These are phyloP conservation scores for Zaprionus camerounensis DNA, from an alignment of 1,140 invertebrate species.

Conservation along the genomic window DNA sequence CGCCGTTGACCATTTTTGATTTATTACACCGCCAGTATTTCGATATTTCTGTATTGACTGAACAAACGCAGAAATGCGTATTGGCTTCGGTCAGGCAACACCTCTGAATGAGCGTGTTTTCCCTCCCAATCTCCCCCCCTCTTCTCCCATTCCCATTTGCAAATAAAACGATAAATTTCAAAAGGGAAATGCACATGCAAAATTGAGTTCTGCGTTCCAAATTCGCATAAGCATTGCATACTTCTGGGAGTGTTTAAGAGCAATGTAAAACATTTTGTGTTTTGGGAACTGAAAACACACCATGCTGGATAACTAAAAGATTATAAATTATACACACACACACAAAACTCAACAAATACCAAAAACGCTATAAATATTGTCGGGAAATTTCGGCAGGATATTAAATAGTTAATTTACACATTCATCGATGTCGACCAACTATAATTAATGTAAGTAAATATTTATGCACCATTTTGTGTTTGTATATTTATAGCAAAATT, in stretches of 20 bases:
- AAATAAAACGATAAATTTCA: slow-evolving; percentile 3
- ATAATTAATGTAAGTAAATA: background rate
- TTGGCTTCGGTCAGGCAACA: background rate
- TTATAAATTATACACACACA: slow-evolving; percentile 2
- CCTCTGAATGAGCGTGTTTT: background rate
- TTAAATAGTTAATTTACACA: slow-evolving; percentile 7
- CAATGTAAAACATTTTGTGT: background rate
- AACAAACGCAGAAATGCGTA: slow-evolving; percentile 1
- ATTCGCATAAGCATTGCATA: background rate
- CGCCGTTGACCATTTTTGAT: slow-evolving; percentile 11
- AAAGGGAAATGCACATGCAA: background rate
- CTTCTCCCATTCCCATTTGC: background rate
- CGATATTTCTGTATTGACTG: slow-evolving; percentile 12
- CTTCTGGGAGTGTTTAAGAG: background rate
- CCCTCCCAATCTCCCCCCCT: background rate
- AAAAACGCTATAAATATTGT: background rate
- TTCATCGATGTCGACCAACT: background rate
- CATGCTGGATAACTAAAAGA: background rate
- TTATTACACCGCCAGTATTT: slow-evolving; percentile 5
- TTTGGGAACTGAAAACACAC: background rate
- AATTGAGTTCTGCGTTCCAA: background rate
- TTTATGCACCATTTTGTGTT: background rate
- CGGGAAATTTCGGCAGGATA: background rate
- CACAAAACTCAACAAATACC: background rate
- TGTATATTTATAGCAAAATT: background rate